Conservation (phyloP, 2,797 vertebrate species). For the Phataginus tricuspis region DNA sequence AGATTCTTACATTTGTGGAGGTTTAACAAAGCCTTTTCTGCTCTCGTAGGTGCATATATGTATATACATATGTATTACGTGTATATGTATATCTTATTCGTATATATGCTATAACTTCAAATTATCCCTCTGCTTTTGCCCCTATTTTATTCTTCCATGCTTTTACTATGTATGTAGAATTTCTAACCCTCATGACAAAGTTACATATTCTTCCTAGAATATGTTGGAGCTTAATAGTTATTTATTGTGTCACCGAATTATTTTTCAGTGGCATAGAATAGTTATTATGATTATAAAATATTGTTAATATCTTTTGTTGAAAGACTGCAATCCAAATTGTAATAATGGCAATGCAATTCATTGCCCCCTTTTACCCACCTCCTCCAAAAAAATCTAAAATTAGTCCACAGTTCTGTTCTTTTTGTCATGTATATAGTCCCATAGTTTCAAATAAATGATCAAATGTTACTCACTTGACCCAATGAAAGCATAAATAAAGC, state of each 20-base stretch:
- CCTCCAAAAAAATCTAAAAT: conserved; percentile 50
- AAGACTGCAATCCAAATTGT: not conserved
- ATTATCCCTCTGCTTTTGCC: not conserved
- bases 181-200: not conserved
- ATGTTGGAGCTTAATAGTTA: not conserved
- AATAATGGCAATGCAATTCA: not conserved
- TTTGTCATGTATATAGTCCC: conserved; percentile 63
- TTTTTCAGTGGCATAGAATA: not conserved
- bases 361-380: not conserved
- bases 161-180: not conserved
- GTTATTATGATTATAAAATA: not conserved
- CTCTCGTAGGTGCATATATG: not conserved
- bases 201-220: not conserved
- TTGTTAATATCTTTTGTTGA: not conserved
- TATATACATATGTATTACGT: too few species aligned
- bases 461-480: conserved; percentile 46
- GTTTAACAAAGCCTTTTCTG: not conserved
- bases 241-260: not conserved
- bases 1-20: not conserved
- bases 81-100: too few species aligned
- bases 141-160: not conserved
- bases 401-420: conserved; percentile 31
- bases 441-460: conserved; percentile 42
- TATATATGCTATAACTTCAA: not conserved
- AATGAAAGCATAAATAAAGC: not conserved